Evolutionary conservation across 2,888 invertebrate genomes (phyloP), one percentile per base, ranked within the genome.

Genomic region (Drosophila maculinotata): DNA sequence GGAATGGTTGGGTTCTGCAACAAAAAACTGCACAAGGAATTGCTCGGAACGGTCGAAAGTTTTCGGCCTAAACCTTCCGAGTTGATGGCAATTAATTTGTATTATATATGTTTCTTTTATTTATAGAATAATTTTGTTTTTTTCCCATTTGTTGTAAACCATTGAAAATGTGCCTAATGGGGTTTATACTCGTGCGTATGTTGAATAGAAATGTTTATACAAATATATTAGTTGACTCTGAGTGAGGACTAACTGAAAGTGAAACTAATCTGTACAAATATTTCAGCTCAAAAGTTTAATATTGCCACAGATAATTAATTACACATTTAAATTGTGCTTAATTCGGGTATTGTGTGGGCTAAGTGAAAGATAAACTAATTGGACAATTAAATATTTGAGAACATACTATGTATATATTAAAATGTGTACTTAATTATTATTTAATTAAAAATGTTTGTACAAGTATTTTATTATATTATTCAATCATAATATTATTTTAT

Each of bases 41-140:
- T 58, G 39, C 41, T 36, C 17, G 25, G 30, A 41, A 12, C 48
- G 49, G 39, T 48, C 38, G 20, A 71, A 79, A 79, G 68, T 66
- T 79, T 63, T 47, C 15, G 41, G 36, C 53, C 58, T 41, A 69
- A 82, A 73, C 75, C 79, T 63, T 64, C 59, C 45, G 17, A 71
- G 77, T 69, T 77, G 79, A 71, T 75, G 82, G 85, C 77, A 79
- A 82, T 82, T 82, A 85, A 82, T 82, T 85, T 75, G 79, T 79
- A 77, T 82, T 82, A 82, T 75, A 69, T 68, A 72, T 79, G 75
- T 63, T 76, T 72, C 56, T 42, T 41, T 66, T 39, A 69, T 64
- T 68, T 71, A 67, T 64, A 69, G 44, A 66, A 63, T 48, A 62
- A 52, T n/a, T 48, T 48, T 35, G 26, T 41, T 36, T 41, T 5